Base-by-base conservation (phyloP, 2,113 vertebrate genomes). In the Gymnarchus niloticus region DNA sequence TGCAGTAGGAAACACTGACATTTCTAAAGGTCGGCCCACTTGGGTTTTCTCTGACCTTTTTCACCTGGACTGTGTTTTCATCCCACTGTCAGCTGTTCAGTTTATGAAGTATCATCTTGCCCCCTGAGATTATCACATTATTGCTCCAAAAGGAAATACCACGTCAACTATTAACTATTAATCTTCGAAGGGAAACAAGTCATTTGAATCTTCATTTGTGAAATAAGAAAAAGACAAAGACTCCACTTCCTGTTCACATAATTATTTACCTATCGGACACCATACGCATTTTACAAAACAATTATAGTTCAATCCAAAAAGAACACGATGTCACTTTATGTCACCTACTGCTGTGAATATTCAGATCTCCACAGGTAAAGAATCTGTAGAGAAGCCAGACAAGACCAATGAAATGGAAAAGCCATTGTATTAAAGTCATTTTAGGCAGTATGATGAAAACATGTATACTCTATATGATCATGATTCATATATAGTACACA, bases 11-110 rank as follows among this genome's bases (percentile, higher is more conserved):
- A 54, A 82, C 12, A 82, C 23, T 78, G 84, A 52, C 84, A 85
- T 85, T 85, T 85, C 28, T 44, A 85, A 85, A 85, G 84, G 84
- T 49, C 84, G 57, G 9, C 69, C 52, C 73, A 57, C 28, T 3
- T 57, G 84, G 51, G 73, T 80, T 28, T 51, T 9, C 52, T 44
- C 21, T 85, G 41, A 85, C 84, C 84, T 85, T 85, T 85, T 77
- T 85, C 54, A 85, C 84, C 84, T 56, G 48, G 51, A 80, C 69
- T 44, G 28, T 33, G 49, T 56, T 85, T 77, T 54, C 49, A 69
- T 78, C 83, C 41, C 46, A 56, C 57, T 49, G 57, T 25, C 56
- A 83, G 56, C 52, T 54, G 25, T 33, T 33, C 33, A 83, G 81
- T 83, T 83, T 83, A 83, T 83, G 33, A 83, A 83, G 44, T 52